Percentiles rank a stretch among this genome's conserved stretches.
Evolutionary conservation across 2,113 vertebrate species (phyloP).

Genomic region (Fulica atra): DNA sequence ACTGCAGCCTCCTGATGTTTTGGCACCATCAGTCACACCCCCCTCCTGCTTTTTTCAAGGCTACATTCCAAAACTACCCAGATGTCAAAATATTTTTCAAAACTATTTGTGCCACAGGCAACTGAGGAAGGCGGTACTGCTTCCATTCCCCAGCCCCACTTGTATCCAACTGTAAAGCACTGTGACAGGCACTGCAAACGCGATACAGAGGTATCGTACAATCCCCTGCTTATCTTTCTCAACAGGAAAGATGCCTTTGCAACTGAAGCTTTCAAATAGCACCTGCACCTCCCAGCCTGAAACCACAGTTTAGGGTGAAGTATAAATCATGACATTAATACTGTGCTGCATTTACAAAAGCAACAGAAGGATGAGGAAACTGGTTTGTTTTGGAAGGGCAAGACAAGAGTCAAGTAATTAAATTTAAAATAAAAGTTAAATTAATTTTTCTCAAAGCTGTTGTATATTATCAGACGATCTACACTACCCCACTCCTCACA

Average conservation of each 20-base stretch:
- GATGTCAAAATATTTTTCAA: not conserved
- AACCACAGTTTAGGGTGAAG: not conserved
- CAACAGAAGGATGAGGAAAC: not conserved
- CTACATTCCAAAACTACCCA: not conserved
- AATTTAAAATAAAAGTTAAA: not conserved
- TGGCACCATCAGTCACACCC: not conserved
- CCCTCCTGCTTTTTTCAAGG: not conserved
- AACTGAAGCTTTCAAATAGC: not conserved
- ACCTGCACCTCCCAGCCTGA: not conserved
- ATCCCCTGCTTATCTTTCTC: not conserved
- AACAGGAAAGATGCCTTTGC: not conserved
- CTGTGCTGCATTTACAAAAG: not conserved
- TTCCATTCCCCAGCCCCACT: not conserved
- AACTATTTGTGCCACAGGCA: not conserved
- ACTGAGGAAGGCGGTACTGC: not conserved
- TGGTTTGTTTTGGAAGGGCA: not conserved
- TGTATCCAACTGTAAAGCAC: not conserved
- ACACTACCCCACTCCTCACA: not conserved
- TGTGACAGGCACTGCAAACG: not conserved
- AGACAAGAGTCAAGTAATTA: not conserved
- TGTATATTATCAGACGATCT: not conserved
- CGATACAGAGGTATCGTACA: rapidly evolving
- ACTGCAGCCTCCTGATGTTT: not conserved
- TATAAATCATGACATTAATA: not conserved
- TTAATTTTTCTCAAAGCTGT: too few species aligned